Percentiles rank a stretch among this genome's conserved stretches.
Conservation (phyloP, 2,888 invertebrate species). For the Conchocele bisecta region DNA sequence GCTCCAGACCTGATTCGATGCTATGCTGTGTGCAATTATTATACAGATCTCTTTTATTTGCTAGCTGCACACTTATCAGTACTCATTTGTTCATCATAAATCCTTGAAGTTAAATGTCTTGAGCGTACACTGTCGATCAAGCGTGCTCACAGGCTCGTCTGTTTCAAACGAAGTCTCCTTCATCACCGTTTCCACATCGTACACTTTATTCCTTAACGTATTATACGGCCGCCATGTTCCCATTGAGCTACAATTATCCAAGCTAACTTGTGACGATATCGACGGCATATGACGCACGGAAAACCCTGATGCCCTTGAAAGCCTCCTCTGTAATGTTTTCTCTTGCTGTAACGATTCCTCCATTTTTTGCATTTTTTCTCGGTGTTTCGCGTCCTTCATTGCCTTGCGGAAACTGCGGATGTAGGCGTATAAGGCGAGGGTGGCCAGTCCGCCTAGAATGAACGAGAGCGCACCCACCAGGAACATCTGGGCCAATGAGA, state of each 20-base stretch:
- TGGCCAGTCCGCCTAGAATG: slow-evolving; percentile 62
- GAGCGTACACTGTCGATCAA: slow-evolving; percentile 45
- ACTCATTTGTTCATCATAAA: slow-evolving; percentile 35
- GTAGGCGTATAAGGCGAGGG: slow-evolving; percentile 65
- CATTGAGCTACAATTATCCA: too few relatives aligned
- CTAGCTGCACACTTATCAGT: too few relatives aligned
- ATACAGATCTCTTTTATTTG: too few relatives aligned
- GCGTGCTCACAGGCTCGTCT: slow-evolving; percentile 41
- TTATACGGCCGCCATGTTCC: too few relatives aligned
- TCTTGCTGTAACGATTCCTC: slow-evolving; percentile 38
- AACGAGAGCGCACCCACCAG: slow-evolving; percentile 65
- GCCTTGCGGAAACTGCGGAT: slow-evolving; percentile 52
- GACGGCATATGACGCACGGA: slow-evolving; percentile 8
- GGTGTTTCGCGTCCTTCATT: slow-evolving; percentile 46
- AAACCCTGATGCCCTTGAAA: slow-evolving; percentile 20
- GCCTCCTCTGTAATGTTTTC: slow-evolving; percentile 11
- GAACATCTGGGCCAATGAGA: slow-evolving; percentile 61
- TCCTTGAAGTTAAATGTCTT: slow-evolving; percentile 54
- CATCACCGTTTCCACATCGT: slow-evolving; percentile 44
- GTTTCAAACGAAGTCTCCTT: slow-evolving; percentile 33
- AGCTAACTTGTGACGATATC: slow-evolving; percentile 43
- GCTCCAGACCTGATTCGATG: too few relatives aligned
- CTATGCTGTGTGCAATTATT: too few relatives aligned
- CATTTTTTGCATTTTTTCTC: slow-evolving; percentile 32
- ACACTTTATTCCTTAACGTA: slow-evolving; percentile 31